Evolutionary conservation across 1,140 invertebrate genomes (phyloP).

Genomic region (Ptiloglossa arizonensis): DNA sequence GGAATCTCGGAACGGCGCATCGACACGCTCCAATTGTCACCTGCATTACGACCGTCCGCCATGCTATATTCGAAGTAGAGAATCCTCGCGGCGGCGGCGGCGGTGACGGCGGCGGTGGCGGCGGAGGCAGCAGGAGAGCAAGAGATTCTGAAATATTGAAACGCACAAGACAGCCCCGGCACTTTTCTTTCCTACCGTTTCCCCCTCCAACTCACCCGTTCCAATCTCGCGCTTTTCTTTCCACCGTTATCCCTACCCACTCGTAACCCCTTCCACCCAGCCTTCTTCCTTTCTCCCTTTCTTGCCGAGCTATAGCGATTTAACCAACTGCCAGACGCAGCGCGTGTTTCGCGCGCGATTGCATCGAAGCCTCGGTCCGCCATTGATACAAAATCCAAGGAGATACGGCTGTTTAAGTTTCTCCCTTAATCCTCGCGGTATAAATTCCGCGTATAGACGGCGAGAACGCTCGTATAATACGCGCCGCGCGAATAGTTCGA

Average conservation of each 20-base stretch:
- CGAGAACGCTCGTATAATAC: background rate
- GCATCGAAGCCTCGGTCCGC: slow-evolving; percentile 8
- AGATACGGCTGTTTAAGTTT: slow-evolving; percentile 18
- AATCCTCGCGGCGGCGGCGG: slow-evolving; percentile 34
- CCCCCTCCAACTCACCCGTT: slow-evolving; percentile 20
- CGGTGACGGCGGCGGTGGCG: no score
- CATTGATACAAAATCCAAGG: slow-evolving; percentile 24
- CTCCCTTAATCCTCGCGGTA: slow-evolving; percentile 21
- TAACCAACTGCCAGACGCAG: slow-evolving; percentile 56
- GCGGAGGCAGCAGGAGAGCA: no score
- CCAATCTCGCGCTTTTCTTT: slow-evolving; percentile 33
- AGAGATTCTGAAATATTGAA: slow-evolving; percentile 71
- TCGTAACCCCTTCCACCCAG: slow-evolving; percentile 6
- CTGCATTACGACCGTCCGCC: slow-evolving; percentile 52
- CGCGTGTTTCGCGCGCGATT: slow-evolving; percentile 35
- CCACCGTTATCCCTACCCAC: slow-evolving; percentile 21
- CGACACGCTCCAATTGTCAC: slow-evolving; percentile 70
- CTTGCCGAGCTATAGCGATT: slow-evolving; percentile 16
- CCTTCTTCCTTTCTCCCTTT: slow-evolving; percentile 11
- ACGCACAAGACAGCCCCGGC: slow-evolving; percentile 52
- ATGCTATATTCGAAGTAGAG: slow-evolving; percentile 31
- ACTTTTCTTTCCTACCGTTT: slow-evolving; percentile 41
- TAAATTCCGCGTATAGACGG: background rate
- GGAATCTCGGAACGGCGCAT: slow-evolving; percentile 60
- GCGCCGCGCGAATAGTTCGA: background rate